These are phyloP conservation scores for Marasmarcha lunaedactyla DNA, from an alignment of 2,888 invertebrate species.

Conservation along the genomic window DNA sequence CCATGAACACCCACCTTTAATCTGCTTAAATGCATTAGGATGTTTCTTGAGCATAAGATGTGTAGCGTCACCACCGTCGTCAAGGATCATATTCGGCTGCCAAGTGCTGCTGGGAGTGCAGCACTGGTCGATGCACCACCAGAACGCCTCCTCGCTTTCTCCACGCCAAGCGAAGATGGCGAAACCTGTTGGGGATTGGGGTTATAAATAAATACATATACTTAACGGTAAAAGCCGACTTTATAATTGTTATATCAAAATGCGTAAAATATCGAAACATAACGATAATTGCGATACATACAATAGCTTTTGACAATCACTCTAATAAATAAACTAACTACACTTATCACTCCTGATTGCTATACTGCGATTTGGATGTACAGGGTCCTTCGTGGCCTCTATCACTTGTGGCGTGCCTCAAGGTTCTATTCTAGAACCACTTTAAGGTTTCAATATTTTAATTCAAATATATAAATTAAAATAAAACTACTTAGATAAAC, in stretches of 20 bases:
- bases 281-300: background rate
- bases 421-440: too few relatives aligned
- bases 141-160: constrained; percentile 97
- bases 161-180: constrained; percentile 97
- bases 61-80: constrained; percentile 97
- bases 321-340: too few relatives aligned
- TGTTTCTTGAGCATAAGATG: constrained; percentile 97
- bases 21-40: constrained; percentile 91
- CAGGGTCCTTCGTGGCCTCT: too few relatives aligned
- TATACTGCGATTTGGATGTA: too few relatives aligned
- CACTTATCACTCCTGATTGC: too few relatives aligned
- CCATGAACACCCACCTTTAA: constrained; percentile 73
- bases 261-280: background rate
- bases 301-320: too few relatives aligned
- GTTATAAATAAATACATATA: background rate
- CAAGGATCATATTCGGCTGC: constrained; percentile 98
- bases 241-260: too few relatives aligned
- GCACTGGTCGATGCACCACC: constrained; percentile 97
- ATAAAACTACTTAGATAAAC: too few relatives aligned
- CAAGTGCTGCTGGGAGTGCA: constrained; percentile 92
- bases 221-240: background rate
- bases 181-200: constrained; percentile 66
- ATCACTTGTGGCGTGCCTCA: too few relatives aligned
- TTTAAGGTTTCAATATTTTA: too few relatives aligned
- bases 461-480: too few relatives aligned